Conservation (phyloP, 1,140 invertebrate species). For the Zaprionus africanus region DNA sequence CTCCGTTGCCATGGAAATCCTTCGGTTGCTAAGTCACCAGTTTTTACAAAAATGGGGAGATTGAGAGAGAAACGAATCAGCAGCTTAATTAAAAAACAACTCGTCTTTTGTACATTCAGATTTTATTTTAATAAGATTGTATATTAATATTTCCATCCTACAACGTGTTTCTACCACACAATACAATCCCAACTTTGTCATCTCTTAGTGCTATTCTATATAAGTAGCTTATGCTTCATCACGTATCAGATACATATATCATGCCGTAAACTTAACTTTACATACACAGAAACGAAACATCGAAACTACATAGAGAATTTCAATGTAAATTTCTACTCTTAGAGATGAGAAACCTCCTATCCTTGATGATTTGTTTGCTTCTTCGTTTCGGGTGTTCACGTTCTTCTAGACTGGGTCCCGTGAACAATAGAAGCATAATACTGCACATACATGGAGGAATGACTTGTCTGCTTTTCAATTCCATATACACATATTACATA, state of each 20-base stretch:
- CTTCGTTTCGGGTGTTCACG: not conserved
- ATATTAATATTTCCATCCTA: not conserved
- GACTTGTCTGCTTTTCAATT: not conserved
- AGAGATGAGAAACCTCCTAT: not conserved
- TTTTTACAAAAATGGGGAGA: not conserved
- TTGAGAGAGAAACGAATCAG: not conserved
- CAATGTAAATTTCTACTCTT: not conserved
- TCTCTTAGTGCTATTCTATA: slow-evolving; percentile 27
- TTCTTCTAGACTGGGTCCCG: not conserved
- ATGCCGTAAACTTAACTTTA: slow-evolving; percentile 13
- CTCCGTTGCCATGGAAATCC: slow-evolving; percentile 47
- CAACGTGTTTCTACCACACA: not conserved
- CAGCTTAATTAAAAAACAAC: not conserved
- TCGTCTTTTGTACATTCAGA: slow-evolving; percentile 36
- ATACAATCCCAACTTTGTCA: slow-evolving; percentile 10
- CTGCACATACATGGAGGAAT: slow-evolving; percentile 4
- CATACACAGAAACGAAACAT: not conserved
- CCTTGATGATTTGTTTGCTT: not conserved
- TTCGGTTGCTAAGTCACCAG: slow-evolving; percentile 53
- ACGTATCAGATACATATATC: slow-evolving; percentile 20
- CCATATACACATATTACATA: not conserved
- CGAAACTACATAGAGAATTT: not conserved
- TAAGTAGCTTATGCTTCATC: slow-evolving; percentile 20
- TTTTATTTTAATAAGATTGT: slow-evolving; percentile 21
- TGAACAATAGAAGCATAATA: slow-evolving; percentile 1